Evolutionary conservation across 2,888 invertebrate genomes (phyloP).

Genomic region (Linnaemya vulpina): DNA sequence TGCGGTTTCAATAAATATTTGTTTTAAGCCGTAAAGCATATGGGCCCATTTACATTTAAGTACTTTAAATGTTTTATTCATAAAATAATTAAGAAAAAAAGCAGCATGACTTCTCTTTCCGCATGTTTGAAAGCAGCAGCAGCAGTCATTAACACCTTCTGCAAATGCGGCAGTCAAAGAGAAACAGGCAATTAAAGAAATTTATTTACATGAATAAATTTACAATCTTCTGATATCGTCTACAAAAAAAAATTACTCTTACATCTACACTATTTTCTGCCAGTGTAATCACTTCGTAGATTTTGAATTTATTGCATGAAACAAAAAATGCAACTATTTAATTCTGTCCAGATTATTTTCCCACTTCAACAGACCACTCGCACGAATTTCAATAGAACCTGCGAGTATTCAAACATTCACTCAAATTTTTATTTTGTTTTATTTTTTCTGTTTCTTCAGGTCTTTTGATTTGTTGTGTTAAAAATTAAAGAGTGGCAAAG

Average conservation of each 20-base stretch:
- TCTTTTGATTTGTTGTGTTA: conserved; percentile 29
- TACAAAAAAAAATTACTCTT: too few relatives aligned
- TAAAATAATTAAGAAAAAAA: not conserved
- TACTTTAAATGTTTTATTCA: not conserved
- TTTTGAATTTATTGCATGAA: too few relatives aligned
- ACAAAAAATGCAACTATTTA: too few relatives aligned
- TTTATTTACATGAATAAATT: too few relatives aligned
- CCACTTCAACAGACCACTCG: not conserved
- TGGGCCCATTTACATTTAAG: conserved; percentile 6
- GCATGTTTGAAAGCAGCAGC: conserved; percentile 26
- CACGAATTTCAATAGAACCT: not conserved
- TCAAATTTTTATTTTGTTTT: not conserved
- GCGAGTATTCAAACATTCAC: conserved; percentile 32
- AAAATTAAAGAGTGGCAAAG: conserved; percentile 33
- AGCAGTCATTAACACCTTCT: not conserved
- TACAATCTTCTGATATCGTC: too few relatives aligned
- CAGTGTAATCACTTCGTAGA: not conserved
- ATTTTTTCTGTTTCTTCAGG: not conserved
- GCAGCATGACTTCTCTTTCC: too few relatives aligned
- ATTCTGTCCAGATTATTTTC: not conserved
- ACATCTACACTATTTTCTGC: too few relatives aligned
- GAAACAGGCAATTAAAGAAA: not conserved
- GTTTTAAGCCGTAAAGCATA: conserved; percentile 5
- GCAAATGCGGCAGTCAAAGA: not conserved
- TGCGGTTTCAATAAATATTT: not conserved